Percentiles rank a stretch among this genome's conserved stretches.
These are phyloP conservation scores for Aethes cnicana DNA, from an alignment of 2,888 invertebrate genomes.

Conservation along the genomic window DNA sequence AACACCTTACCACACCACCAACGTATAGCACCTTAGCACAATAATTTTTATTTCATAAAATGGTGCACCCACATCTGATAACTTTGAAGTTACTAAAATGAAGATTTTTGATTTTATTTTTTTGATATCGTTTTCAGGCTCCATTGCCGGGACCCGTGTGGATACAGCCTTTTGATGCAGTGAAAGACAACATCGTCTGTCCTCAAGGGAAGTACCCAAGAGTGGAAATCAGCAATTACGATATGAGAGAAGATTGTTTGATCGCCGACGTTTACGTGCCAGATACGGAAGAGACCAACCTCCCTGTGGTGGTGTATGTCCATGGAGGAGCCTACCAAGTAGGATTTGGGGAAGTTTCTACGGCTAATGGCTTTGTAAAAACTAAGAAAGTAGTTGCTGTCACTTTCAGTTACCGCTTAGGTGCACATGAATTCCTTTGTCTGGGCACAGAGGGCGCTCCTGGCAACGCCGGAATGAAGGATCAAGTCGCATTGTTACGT, in stretches of 20 bases:
- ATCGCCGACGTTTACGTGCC: constrained; percentile 25
- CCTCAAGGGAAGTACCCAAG: neutral
- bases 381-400: constrained; percentile 30
- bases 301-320: constrained; percentile 31
- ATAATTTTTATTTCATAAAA: too few relatives aligned
- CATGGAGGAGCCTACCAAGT: constrained; percentile 33
- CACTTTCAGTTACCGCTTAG: constrained; percentile 32
- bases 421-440: constrained; percentile 32
- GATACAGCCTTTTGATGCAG: constrained; percentile 16
- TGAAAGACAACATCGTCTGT: constrained; percentile 13
- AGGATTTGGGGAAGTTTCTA: constrained; percentile 8
- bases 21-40: too few relatives aligned
- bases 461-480: constrained; percentile 36
- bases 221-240: neutral
- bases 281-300: constrained; percentile 24
- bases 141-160: constrained; percentile 23
- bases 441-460: constrained; percentile 33
- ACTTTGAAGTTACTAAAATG: too few relatives aligned
- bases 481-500: constrained; percentile 31
- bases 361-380: constrained; percentile 18
- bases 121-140: constrained; percentile 6
- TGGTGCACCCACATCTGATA: too few relatives aligned
- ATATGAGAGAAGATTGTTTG: constrained; percentile 26
- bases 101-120: too few relatives aligned
- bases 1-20: too few relatives aligned